Evolutionary conservation across 2,888 invertebrate genomes (phyloP).

Genomic region (Zeuzera pyrina): DNA sequence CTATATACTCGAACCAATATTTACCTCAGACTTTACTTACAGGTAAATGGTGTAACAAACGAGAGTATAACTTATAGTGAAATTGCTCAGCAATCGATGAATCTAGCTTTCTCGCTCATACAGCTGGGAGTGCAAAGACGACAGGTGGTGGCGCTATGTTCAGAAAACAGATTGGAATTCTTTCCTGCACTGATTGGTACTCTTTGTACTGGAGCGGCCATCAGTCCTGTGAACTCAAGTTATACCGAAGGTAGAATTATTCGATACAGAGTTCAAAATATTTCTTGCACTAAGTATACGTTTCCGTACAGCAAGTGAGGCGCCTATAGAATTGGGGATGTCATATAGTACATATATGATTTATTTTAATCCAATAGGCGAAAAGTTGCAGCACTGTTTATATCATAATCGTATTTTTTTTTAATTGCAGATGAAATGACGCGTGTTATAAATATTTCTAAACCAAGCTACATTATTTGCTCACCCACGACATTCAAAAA

Average conservation of each 20-base stretch:
- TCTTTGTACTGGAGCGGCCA: constrained; percentile 32
- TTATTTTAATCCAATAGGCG: no score
- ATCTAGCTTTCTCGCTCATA: constrained; percentile 45
- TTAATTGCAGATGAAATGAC: constrained; percentile 39
- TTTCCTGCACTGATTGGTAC: constrained; percentile 37
- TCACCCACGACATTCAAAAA: constrained; percentile 34
- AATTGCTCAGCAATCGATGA: constrained; percentile 40
- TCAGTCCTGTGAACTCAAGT: constrained; percentile 33
- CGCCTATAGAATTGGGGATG: no score
- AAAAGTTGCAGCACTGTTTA: no score
- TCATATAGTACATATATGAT: no score
- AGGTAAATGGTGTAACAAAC: constrained; percentile 46
- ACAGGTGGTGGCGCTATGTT: constrained; percentile 40
- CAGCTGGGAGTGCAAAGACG: constrained; percentile 45
- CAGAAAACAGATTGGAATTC: constrained; percentile 44
- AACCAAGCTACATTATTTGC: constrained; percentile 40
- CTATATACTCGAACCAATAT: no score
- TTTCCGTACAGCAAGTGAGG: no score
- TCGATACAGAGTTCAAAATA: no score
- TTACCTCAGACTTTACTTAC: no score
- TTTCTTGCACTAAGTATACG: no score
- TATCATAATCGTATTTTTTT: no score
- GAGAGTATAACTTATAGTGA: constrained; percentile 31
- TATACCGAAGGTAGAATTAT: constrained; percentile 41
- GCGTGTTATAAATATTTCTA: constrained; percentile 40